Percentiles rank a stretch among this genome's conserved stretches.
phyloP scores from a whole-genome alignment of 2,113 vertebrate genomes.

The human region GRCh38 chr1:91636501-91637000 shows the following conservation, averaged over 20 bases:
- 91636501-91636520: background rate
- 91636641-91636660: background rate
- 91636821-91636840: background rate
- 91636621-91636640: background rate
- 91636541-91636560: background rate
- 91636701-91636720: background rate
- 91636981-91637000: background rate
- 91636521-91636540: background rate
- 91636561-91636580: background rate
- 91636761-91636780: background rate
- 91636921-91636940: background rate
- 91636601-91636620: background rate
- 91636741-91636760: background rate
- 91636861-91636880: background rate
- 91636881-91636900: background rate
- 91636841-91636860: background rate
- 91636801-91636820: background rate
- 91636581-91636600: background rate
- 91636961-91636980: background rate
- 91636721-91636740: background rate
- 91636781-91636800: background rate
- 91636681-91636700: background rate
- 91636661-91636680: background rate
- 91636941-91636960: background rate
- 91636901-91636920: background rate